These are phyloP conservation scores for Amblyopsis rosae DNA, from an alignment of 2,113 vertebrate genomes.

Conservation along the genomic window DNA sequence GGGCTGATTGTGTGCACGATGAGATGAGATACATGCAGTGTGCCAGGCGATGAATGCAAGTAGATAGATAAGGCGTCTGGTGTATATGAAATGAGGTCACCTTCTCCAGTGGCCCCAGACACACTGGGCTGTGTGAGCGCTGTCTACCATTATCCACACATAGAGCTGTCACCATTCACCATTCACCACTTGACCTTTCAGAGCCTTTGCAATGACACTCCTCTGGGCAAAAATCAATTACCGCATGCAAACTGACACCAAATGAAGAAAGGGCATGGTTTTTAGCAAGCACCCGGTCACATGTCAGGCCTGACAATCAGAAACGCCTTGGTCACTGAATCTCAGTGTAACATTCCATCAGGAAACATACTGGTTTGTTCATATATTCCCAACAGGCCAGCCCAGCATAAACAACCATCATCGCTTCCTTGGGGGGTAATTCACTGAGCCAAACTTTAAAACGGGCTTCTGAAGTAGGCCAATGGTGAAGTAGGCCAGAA, in stretches of 20 bases:
- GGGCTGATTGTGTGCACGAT: constrained; percentile 3
- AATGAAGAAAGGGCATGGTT: constrained; percentile 42
- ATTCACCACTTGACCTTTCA: constrained; percentile 64
- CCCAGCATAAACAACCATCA: constrained; percentile 19
- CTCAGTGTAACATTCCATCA: constrained; percentile 44
- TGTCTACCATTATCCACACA: constrained; percentile 57
- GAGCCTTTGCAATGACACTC: constrained; percentile 29
- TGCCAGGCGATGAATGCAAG: constrained; percentile 9
- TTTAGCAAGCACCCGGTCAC: constrained; percentile 30
- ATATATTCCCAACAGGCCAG: constrained; percentile 19
- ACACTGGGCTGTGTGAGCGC: constrained; percentile 53
- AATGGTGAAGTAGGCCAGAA: constrained; percentile 12
- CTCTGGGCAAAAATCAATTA: constrained; percentile 68
- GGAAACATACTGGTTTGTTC: constrained; percentile 40
- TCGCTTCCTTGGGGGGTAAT: constrained; percentile 27
- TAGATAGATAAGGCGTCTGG: constrained; percentile 45
- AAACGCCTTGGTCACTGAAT: constrained; percentile 52
- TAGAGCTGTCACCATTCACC: constrained; percentile 41
- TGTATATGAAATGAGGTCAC: constrained; percentile 64
- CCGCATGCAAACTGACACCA: constrained; percentile 38
- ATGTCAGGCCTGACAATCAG: constrained; percentile 21
- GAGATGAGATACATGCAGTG: constrained; percentile 16
- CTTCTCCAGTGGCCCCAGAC: constrained; percentile 46
- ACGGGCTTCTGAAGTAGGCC: constrained; percentile 33
- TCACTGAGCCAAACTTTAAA: constrained; percentile 34